Evolutionary conservation across 2,888 invertebrate species (phyloP).

Genomic region (Syrphus vitripennis): DNA sequence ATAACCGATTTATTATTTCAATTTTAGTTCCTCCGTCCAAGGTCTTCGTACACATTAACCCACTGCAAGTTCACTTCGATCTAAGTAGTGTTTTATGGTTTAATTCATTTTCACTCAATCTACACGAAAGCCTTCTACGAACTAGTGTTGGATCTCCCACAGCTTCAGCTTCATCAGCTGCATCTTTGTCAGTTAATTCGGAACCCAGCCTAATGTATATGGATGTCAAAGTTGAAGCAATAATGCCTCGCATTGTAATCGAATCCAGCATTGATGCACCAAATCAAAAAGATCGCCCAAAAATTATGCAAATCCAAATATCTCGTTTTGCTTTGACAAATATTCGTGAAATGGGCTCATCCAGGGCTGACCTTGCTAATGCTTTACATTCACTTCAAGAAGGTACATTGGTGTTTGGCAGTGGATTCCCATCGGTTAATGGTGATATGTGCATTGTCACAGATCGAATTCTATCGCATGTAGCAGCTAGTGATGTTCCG

Average conservation of each 20-base stretch:
- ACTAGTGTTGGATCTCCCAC: constrained; percentile 80
- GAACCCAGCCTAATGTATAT: constrained; percentile 84
- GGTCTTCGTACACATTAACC: constrained; percentile 94
- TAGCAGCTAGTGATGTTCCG: constrained; percentile 82
- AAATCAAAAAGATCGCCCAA: constrained; percentile 93
- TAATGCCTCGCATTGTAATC: constrained; percentile 89
- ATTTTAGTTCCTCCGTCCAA: constrained; percentile 95
- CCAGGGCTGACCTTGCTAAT: constrained; percentile 90
- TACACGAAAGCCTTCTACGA: constrained; percentile 87
- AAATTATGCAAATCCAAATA: constrained; percentile 87
- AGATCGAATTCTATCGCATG: constrained; percentile 91
- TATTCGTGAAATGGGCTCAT: constrained; percentile 83
- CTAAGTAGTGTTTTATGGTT: constrained; percentile 95
- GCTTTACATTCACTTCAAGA: constrained; percentile 90
- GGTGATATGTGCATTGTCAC: constrained; percentile 90
- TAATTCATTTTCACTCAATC: constrained; percentile 94
- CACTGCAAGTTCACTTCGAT: constrained; percentile 93
- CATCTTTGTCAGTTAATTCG: constrained; percentile 54
- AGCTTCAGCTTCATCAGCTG: constrained; percentile 66
- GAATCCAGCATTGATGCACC: constrained; percentile 90
- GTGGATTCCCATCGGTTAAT: constrained; percentile 88
- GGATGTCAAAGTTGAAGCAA: constrained; percentile 94
- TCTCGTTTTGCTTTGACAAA: constrained; percentile 85
- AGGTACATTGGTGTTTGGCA: constrained; percentile 88
- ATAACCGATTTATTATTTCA: constrained; percentile 17